These are phyloP conservation scores for Allobates femoralis DNA, from an alignment of 2,797 vertebrate genomes.

Conservation along the genomic window DNA sequence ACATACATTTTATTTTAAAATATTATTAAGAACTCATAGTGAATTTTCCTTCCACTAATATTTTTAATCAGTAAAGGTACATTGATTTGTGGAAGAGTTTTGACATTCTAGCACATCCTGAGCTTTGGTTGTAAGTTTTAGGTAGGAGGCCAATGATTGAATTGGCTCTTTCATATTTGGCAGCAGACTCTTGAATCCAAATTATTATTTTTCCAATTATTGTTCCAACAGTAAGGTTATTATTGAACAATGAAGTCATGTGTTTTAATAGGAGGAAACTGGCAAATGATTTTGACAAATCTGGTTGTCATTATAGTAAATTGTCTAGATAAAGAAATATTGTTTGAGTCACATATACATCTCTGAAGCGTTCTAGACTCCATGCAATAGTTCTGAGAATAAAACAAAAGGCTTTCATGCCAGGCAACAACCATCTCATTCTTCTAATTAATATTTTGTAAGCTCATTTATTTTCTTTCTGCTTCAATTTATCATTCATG, in stretches of 20 bases:
- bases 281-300: conserved; percentile 17
- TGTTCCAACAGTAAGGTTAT: conserved; percentile 22
- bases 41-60: background rate
- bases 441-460: background rate
- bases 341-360: background rate
- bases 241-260: conserved; percentile 35
- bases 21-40: background rate
- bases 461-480: background rate
- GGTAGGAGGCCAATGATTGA: background rate
- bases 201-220: background rate
- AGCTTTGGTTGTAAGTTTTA: background rate
- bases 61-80: background rate
- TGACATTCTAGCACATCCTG: background rate
- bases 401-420: background rate
- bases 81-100: background rate
- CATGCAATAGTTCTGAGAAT: background rate
- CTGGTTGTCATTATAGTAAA: conserved; percentile 9
- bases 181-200: background rate
- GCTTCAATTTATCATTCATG: background rate
- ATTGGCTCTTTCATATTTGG: background rate
- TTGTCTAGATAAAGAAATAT: conserved; percentile 11
- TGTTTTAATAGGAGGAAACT: conserved; percentile 33
- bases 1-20: background rate
- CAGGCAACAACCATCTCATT: background rate
- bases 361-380: background rate